Evolutionary conservation across 2,113 vertebrate genomes (phyloP).

Genomic region (Spea bombifrons): DNA sequence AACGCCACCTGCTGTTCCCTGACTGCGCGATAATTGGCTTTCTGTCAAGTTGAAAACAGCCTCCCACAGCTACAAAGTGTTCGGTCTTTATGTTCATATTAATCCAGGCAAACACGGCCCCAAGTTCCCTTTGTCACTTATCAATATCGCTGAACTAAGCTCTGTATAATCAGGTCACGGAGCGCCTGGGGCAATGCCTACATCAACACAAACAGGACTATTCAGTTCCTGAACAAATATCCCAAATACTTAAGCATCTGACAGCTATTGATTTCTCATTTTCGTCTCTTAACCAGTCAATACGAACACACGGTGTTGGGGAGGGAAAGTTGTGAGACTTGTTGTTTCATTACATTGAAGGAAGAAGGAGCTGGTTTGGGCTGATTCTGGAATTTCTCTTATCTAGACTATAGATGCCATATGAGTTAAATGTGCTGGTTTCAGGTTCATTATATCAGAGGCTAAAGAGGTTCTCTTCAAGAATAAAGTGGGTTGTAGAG

Average conservation of each 20-base stretch:
- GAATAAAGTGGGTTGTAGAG: too few species aligned
- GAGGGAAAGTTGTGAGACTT: slow-evolving; percentile 7
- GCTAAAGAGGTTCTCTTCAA: too few species aligned
- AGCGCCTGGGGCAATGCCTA: slow-evolving; percentile 25
- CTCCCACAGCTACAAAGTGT: too few species aligned
- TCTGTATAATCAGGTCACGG: slow-evolving; percentile 51
- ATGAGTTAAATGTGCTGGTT: too few species aligned
- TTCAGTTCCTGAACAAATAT: slow-evolving; percentile 52
- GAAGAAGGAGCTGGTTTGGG: too few species aligned
- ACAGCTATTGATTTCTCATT: slow-evolving; percentile 53
- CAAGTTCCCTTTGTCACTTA: slow-evolving; percentile 39
- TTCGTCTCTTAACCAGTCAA: slow-evolving; percentile 22
- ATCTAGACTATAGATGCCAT: too few species aligned
- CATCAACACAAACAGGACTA: slow-evolving; percentile 54
- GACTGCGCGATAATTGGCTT: too few species aligned
- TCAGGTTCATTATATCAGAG: too few species aligned
- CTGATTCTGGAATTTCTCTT: too few species aligned
- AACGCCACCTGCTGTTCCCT: too few species aligned
- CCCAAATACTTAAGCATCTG: slow-evolving; percentile 51
- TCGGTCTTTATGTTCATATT: slow-evolving; percentile 34
- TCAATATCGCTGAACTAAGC: slow-evolving; percentile 44
- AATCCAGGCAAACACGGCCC: slow-evolving; percentile 44
- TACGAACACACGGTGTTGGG: slow-evolving; percentile 1
- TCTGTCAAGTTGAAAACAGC: too few species aligned
- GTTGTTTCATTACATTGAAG: slow-evolving; percentile 16